phyloP scores from a whole-genome alignment of 2,113 vertebrate species.

The Anarhynchus alexandrinus region DNA sequence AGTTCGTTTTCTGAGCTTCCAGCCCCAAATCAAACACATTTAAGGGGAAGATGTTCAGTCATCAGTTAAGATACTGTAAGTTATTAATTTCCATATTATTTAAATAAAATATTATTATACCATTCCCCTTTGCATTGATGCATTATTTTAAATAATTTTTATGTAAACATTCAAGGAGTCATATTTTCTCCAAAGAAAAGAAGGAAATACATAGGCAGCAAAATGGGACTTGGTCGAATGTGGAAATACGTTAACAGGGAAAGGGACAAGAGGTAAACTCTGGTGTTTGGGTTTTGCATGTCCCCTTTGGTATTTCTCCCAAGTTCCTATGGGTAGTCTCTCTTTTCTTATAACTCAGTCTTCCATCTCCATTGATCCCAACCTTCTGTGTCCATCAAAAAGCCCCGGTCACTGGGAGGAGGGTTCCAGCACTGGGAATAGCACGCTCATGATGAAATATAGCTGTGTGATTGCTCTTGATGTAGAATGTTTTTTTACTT shows the following conservation, averaged over 20 bases:
- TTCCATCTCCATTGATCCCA: background rate
- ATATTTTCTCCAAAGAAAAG: background rate
- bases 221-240: background rate
- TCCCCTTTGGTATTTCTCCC: background rate
- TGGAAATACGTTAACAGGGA: background rate
- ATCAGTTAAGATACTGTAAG: background rate
- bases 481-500: rapidly evolving
- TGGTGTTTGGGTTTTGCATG: background rate
- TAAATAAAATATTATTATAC: background rate
- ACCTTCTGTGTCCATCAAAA: background rate
- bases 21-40: background rate
- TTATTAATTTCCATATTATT: background rate
- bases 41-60: background rate
- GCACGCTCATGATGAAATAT: too few species aligned
- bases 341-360: too few species aligned
- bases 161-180: background rate
- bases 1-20: background rate
- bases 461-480: background rate
- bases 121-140: background rate
- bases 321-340: background rate
- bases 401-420: background rate
- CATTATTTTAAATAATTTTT: background rate
- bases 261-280: background rate
- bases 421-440: background rate
- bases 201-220: background rate